Conservation (phyloP, 2,888 invertebrate species). For the Magallana nippona region DNA sequence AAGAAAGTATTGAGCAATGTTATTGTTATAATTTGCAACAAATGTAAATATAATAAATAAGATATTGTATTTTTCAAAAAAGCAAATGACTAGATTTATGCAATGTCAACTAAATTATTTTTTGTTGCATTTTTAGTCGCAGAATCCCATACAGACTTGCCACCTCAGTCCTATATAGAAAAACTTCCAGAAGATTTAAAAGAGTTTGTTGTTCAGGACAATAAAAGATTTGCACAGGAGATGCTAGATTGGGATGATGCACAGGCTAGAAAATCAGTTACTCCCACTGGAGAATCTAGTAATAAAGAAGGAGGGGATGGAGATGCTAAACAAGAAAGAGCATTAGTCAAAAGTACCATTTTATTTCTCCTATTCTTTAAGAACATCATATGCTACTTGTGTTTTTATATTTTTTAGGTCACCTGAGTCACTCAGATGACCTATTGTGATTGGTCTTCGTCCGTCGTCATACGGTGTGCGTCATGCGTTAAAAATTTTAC, state of each 20-base stretch:
- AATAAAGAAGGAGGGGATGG: constrained; percentile 27
- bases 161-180: constrained; percentile 52
- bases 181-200: constrained; percentile 74
- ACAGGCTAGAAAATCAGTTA: constrained; percentile 62
- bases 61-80: too few relatives aligned
- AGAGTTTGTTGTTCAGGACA: constrained; percentile 77
- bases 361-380: neutral
- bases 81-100: too few relatives aligned
- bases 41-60: too few relatives aligned
- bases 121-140: neutral
- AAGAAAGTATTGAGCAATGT: too few relatives aligned
- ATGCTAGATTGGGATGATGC: constrained; percentile 79
- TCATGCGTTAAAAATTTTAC: too few relatives aligned
- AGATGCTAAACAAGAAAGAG: neutral
- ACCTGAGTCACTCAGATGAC: too few relatives aligned
- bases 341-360: constrained; percentile 10
- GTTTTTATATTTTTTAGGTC: too few relatives aligned
- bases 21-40: too few relatives aligned
- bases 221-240: constrained; percentile 76
- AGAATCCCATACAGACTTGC: constrained; percentile 35
- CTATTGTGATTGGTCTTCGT: too few relatives aligned
- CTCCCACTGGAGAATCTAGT: constrained; percentile 45
- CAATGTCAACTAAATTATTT: constrained; percentile 23
- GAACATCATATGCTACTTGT: too few relatives aligned
- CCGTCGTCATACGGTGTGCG: too few relatives aligned